Base-by-base conservation (phyloP, 2,888 invertebrate species). In the Heliconius erato region DNA sequence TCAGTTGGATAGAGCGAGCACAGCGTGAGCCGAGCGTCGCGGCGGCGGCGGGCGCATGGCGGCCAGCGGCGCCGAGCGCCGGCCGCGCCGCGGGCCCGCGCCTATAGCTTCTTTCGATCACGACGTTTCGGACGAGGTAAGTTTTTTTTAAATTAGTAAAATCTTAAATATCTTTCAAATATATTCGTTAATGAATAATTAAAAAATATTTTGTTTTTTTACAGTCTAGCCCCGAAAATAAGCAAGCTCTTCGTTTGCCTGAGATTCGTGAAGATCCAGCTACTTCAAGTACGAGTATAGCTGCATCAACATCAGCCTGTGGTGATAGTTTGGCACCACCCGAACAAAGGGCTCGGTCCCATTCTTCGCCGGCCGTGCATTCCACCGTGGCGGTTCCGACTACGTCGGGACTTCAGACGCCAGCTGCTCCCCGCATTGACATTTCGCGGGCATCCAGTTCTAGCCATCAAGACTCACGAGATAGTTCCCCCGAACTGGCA, bases 21-120 rank as follows among this genome's bases (percentile, higher is more conserved):
- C 16, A 54, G 28, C 12, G 72, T 63, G 49, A 79, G 40, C 40
- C n/a, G 59, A 68, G 84, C 77, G 80, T 67, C 76, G 79, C 79
- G 84, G 87, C 84, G 86, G 85, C 85, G 86, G 85, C 85, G 87
- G 85, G 87, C 86, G 88, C 88, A 86, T 87, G 88, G 89, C 89
- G 86, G 90, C 91, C 89, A 90, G 90, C 88, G 87, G 90, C 87
- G 87, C 90, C 87, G 90, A 87, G 91, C 92, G 93, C 87, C 98
- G 98, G 96, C 97, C 97, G 96, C 97, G 98, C 94, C 97, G 98
- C 96, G 98, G 98, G 92, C 98, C 98, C 92, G 99, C 99, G 91
- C 99, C 99, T 91, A 98, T 99, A 94, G 99, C 99, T 92, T 99
- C 98, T 90, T 98, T 99, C 96, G 99, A 99, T 96, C 95, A 95